Conservation (phyloP, 1,140 invertebrate species). For the Drosophila leontia region DNA sequence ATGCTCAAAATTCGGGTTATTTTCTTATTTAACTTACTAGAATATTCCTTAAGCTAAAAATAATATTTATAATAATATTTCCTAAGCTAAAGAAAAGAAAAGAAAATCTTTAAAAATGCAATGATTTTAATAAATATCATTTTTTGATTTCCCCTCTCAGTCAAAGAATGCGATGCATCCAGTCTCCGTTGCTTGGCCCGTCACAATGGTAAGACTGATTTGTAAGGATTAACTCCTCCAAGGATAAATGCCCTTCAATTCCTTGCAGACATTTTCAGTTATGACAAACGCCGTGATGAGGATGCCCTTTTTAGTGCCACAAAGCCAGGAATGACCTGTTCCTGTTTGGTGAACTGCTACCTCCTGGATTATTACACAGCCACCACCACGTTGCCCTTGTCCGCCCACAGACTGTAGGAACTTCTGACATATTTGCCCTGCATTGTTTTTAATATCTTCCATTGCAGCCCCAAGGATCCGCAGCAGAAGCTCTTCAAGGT, state of each 20-base stretch:
- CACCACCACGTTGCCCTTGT: constrained; percentile 67
- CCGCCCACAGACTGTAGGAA: constrained; percentile 25
- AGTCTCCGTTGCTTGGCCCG: constrained; percentile 67
- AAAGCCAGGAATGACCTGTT: constrained; percentile 77
- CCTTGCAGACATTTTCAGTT: constrained; percentile 73
- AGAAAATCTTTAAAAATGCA: no score
- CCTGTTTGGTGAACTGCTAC: constrained; percentile 71
- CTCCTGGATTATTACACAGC: constrained; percentile 69
- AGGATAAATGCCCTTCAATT: background rate
- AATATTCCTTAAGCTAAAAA: no score
- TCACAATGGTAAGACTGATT: constrained; percentile 59
- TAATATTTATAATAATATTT: no score
- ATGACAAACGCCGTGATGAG: constrained; percentile 73
- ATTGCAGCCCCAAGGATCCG: constrained; percentile 24
- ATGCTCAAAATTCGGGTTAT: no score
- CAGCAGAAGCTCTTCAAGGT: constrained; percentile 55
- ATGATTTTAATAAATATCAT: background rate
- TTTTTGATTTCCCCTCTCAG: constrained; percentile 27
- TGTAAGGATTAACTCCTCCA: background rate
- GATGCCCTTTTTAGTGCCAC: constrained; percentile 69
- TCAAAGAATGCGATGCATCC: constrained; percentile 53
- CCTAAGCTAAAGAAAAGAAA: no score
- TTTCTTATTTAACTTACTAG: no score
- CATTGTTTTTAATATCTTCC: background rate
- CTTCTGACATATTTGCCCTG: background rate